phyloP scores from a whole-genome alignment of 2,888 invertebrate species.

The Neoitamus cyanurus region DNA sequence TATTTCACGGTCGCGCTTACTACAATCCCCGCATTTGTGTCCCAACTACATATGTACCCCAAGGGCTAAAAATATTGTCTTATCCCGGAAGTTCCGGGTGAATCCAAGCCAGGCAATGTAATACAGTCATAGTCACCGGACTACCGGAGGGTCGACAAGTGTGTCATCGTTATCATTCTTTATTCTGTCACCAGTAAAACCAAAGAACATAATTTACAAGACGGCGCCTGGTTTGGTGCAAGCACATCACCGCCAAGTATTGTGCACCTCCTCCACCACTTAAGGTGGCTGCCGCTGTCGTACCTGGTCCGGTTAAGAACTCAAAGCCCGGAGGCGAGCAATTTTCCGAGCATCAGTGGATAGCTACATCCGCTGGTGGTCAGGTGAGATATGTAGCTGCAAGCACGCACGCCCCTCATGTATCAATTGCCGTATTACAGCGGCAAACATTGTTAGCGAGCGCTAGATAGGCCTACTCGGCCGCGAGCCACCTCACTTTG shows the following conservation, averaged over 20 bases:
- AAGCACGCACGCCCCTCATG: background rate
- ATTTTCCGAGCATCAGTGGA: conserved; percentile 32
- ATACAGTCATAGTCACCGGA: background rate
- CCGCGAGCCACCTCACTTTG: background rate
- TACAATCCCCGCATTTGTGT: background rate
- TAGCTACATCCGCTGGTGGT: background rate
- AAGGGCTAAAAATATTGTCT: background rate
- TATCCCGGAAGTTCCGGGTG: background rate
- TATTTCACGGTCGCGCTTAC: too few species aligned
- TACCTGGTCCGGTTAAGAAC: background rate
- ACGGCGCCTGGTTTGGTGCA: background rate
- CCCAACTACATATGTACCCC: background rate
- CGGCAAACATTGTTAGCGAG: background rate
- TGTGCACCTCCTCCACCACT: background rate
- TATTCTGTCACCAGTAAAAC: background rate
- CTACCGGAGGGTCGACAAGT: background rate
- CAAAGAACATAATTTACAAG: background rate
- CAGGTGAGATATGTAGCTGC: background rate
- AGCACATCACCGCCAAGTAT: background rate
- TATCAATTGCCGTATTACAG: conserved; percentile 23
- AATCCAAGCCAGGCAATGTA: too few species aligned
- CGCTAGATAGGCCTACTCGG: background rate
- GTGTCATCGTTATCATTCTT: background rate
- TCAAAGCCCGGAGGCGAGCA: conserved; percentile 29
- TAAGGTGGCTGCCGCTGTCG: background rate